phyloP scores from a whole-genome alignment of 1,140 invertebrate genomes.

The Aphidius ervi region DNA sequence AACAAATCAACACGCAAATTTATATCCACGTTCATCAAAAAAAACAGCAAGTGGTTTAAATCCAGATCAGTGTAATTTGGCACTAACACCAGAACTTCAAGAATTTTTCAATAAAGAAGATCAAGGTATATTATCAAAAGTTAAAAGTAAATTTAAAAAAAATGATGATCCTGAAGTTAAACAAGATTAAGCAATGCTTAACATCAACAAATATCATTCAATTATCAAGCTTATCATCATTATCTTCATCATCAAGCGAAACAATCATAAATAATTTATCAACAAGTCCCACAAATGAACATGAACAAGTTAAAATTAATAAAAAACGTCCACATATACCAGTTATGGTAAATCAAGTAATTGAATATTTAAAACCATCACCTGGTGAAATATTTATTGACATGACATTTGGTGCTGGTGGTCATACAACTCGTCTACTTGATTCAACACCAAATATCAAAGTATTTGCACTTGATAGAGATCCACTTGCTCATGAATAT shows the following conservation, averaged over 20 bases:
- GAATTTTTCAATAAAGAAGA: conserved; percentile 60
- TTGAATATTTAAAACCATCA: conserved; percentile 63
- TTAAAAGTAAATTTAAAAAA: neutral
- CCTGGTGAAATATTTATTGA: conserved; percentile 67
- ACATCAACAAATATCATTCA: neutral
- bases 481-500: conserved; percentile 71
- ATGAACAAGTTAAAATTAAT: too few relatives aligned
- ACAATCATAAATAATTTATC: neutral
- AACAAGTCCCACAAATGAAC: neutral
- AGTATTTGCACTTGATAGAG: conserved; percentile 83
- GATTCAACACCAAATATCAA: conserved; percentile 53
- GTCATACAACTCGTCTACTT: conserved; percentile 71
- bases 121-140: conserved; percentile 26
- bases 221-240: neutral
- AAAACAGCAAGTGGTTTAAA: conserved; percentile 67
- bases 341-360: conserved; percentile 67
- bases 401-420: conserved; percentile 93
- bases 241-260: neutral
- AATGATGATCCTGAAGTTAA: neutral
- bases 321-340: conserved; percentile 57
- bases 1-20: conserved; percentile 65
- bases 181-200: neutral
- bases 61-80: conserved; percentile 65
- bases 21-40: conserved; percentile 56
- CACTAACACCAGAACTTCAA: conserved; percentile 68